phyloP scores from a whole-genome alignment of 2,888 invertebrate species.

The Litoditis marina region DNA sequence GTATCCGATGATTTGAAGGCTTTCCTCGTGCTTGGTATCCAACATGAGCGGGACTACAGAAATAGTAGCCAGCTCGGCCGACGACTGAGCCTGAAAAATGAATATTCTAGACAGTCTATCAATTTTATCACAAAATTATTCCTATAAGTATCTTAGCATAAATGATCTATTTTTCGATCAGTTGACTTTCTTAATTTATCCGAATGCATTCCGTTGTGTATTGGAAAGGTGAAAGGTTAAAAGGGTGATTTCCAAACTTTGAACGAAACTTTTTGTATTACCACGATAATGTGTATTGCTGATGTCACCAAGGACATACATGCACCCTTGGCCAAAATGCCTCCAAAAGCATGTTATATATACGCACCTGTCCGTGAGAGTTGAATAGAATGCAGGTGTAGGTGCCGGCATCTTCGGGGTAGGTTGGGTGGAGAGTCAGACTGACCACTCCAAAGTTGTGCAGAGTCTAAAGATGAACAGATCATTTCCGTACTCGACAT shows the following conservation, averaged over 20 bases:
- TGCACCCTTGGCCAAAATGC: too few relatives aligned
- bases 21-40: slow-evolving; percentile 85
- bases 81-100: slow-evolving; percentile 42
- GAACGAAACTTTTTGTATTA: too few relatives aligned
- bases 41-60: slow-evolving; percentile 60
- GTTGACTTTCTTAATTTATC: too few relatives aligned
- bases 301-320: too few relatives aligned
- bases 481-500: background rate
- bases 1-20: slow-evolving; percentile 82
- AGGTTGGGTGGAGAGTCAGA: slow-evolving; percentile 58
- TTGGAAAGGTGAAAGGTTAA: too few relatives aligned
- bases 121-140: background rate
- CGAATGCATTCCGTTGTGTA: too few relatives aligned
- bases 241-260: too few relatives aligned
- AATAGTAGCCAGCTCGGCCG: slow-evolving; percentile 53
- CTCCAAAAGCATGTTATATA: too few relatives aligned
- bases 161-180: too few relatives aligned
- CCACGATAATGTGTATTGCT: too few relatives aligned
- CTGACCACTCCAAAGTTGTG: slow-evolving; percentile 62
- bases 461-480: slow-evolving; percentile 30
- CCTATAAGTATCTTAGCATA: too few relatives aligned
- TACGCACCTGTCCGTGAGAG: slow-evolving; percentile 36
- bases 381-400: slow-evolving; percentile 82
- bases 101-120: background rate
- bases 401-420: slow-evolving; percentile 78